Conservation (phyloP, 2,113 vertebrate genomes). For the Channa maculata region DNA sequence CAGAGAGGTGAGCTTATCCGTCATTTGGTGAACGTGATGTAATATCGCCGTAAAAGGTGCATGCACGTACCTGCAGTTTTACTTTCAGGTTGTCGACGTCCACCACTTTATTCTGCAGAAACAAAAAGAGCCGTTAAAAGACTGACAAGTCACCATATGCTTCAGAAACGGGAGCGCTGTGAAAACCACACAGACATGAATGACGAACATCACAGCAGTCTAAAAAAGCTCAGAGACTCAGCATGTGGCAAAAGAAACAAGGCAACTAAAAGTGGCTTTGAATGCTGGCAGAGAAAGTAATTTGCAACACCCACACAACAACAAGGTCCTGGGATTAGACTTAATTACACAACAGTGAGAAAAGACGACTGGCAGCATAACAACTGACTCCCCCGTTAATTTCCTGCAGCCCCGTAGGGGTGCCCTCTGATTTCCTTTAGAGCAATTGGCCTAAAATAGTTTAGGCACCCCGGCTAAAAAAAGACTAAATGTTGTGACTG, state of each 20-base stretch:
- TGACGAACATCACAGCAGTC: constrained; percentile 32
- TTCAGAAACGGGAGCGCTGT: constrained; percentile 26
- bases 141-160: constrained; percentile 36
- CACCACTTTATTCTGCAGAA: constrained; percentile 94
- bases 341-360: constrained; percentile 79
- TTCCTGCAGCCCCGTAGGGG: constrained; percentile 69
- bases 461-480: not conserved
- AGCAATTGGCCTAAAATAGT: constrained; percentile 47
- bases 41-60: not conserved
- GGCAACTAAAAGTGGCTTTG: constrained; percentile 58
- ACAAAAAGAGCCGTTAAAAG: constrained; percentile 40
- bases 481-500: not conserved
- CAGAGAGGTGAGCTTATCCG: not conserved
- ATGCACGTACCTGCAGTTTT: constrained; percentile 85
- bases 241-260: constrained; percentile 60
- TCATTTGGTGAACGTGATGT: not conserved
- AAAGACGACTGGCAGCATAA: constrained; percentile 73
- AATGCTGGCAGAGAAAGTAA: constrained; percentile 69
- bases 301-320: constrained; percentile 72
- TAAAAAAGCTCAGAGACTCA: constrained; percentile 40
- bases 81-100: constrained; percentile 92
- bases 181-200: constrained; percentile 30
- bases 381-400: constrained; percentile 73
- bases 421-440: constrained; percentile 65
- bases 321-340: constrained; percentile 74